A percentile compares a stretch with the other conserved stretches of the same genome.
Evolutionary conservation across 1,140 invertebrate genomes (phyloP).

Genomic region (Potamilus streckersoni): DNA sequence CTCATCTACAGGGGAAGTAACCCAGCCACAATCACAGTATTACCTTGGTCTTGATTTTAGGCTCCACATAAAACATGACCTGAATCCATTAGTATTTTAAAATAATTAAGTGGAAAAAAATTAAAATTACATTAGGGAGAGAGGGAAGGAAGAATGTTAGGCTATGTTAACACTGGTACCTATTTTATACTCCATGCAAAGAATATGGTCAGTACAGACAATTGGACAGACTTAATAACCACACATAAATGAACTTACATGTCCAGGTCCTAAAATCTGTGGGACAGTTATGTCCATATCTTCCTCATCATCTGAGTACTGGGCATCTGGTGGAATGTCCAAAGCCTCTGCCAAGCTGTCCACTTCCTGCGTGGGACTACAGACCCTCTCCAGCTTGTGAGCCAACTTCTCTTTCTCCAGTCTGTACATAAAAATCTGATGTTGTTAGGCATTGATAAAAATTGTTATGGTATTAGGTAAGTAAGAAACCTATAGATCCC

Average conservation of each 20-base stretch:
- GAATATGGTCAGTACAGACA: too few relatives aligned
- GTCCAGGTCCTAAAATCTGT: slow-evolving; percentile 3
- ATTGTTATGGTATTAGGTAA: not conserved
- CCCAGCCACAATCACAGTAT: too few relatives aligned
- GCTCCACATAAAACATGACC: too few relatives aligned
- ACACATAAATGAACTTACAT: not conserved
- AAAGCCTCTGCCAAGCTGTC: slow-evolving; percentile 8
- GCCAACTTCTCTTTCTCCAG: slow-evolving; percentile 51
- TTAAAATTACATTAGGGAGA: too few relatives aligned
- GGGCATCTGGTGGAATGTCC: slow-evolving; percentile 9
- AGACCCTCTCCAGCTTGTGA: slow-evolving; percentile 38
- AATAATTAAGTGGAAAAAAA: too few relatives aligned
- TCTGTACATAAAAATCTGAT: slow-evolving; percentile 20
- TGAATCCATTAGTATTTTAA: too few relatives aligned
- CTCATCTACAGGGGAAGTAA: too few relatives aligned
- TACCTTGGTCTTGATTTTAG: too few relatives aligned
- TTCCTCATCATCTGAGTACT: slow-evolving; percentile 20
- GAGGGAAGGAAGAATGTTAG: too few relatives aligned
- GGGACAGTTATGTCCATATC: not conserved
- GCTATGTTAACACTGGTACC: too few relatives aligned
- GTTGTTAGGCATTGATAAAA: not conserved
- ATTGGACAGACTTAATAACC: too few relatives aligned
- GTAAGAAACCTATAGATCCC: not conserved
- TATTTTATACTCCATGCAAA: too few relatives aligned
- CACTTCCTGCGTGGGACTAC: slow-evolving; percentile 44